Base-by-base conservation (phyloP, 2,797 vertebrate genomes). In the Psittacula derbiana region DNA sequence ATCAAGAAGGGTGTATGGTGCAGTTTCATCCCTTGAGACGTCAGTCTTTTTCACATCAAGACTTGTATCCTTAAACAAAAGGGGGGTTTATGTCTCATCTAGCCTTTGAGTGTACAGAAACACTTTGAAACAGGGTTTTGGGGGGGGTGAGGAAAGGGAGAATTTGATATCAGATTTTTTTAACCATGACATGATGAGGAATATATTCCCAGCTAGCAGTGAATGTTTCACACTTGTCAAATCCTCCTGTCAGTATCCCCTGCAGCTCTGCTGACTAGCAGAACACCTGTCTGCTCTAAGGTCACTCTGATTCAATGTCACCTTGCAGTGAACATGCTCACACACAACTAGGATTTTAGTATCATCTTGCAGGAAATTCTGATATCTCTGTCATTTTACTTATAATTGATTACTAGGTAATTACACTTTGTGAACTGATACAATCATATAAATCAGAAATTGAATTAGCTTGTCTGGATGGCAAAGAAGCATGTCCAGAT, bases 201-300 rank as follows among this genome's bases (percentile, higher is more conserved):
- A 52, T 53, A 67, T 25, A 89, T 71, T 85, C 69, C 52, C 91
- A 90, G 44, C 5, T 21, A 83, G 72, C 19, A 83, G 71, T 0
- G 0, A 78, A 76, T n/a, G 28, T 69, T 90, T 91, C 6, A 3
- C 41, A 78, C 80, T 79, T 86, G 85, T 90, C 88, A 91, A 40
- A 86, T 46, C 58, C 69, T 88, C 38, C 82, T 92, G 91, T 88
- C 87, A 95, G 82, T 58, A 88, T 86, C 46, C 61, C 57, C 75
- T 93, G 50, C 36, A 85, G 87, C 71, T 92, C 87, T 73, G 84
- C 74, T 85, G 92, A 87, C 75, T 88, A 43, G n/a, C 15, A 71
- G 52, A 88, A 88, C 90, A 91, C 87, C 87, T 73, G 84, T 50
- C 91, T 90, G 52, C 80, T 78, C 57, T 73, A 92, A 91, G 93